A percentile compares a stretch with the other conserved stretches of the same genome.
Evolutionary conservation across 2,797 vertebrate species (phyloP).

Genomic region (Paguma larvata): DNA sequence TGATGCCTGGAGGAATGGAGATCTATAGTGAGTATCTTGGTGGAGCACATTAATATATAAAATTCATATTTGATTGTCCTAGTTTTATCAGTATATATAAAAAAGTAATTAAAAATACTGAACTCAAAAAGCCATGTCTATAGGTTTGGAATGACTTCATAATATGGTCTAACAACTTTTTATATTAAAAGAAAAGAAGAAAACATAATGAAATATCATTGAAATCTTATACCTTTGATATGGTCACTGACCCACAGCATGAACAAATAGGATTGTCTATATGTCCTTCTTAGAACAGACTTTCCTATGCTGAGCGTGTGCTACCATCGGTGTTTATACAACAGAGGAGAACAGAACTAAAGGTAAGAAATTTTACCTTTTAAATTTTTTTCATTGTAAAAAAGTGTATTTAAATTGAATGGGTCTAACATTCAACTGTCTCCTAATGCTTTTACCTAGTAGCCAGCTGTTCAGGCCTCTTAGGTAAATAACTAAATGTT

Average conservation of each 20-base stretch:
- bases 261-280: conserved; percentile 54
- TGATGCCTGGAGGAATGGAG: neutral
- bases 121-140: conserved; percentile 2
- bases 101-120: conserved; percentile 50
- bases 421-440: conserved; percentile 77
- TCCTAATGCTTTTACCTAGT: conserved; percentile 83
- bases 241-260: conserved; percentile 45
- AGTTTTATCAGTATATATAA: conserved; percentile 21
- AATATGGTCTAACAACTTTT: conserved; percentile 44
- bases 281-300: neutral
- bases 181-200: conserved; percentile 31
- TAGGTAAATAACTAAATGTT: conserved; percentile 87
- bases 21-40: neutral
- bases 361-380: conserved; percentile 80
- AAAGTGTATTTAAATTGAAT: conserved; percentile 82
- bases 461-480: conserved; percentile 84
- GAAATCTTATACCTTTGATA: conserved; percentile 24
- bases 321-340: conserved; percentile 71
- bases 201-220: conserved; percentile 15
- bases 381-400: conserved; percentile 79
- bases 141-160: neutral
- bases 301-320: conserved; percentile 76
- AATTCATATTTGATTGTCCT: neutral
- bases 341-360: conserved; percentile 68
- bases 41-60: neutral